Percentiles rank a stretch among this genome's conserved stretches.
phyloP scores from a whole-genome alignment of 2,888 invertebrate species.

The Drosophila paracracens region DNA sequence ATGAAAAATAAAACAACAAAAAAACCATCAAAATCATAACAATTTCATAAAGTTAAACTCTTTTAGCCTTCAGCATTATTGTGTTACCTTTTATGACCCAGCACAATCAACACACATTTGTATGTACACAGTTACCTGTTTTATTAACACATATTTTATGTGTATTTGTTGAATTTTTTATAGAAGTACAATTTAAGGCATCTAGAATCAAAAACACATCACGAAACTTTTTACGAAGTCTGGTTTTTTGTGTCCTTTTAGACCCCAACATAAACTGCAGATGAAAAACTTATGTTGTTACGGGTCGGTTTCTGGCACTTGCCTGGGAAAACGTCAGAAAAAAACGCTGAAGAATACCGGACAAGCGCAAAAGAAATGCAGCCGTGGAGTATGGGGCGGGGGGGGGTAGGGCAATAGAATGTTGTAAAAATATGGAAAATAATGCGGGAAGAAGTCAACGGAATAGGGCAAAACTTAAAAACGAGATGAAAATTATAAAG shows the following conservation, averaged over 20 bases:
- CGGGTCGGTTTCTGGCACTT: constrained; percentile 62
- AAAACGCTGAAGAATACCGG: constrained; percentile 22
- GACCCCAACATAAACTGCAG: constrained; percentile 53
- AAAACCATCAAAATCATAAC: not conserved
- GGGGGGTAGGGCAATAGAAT: constrained; percentile 7
- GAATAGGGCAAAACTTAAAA: constrained; percentile 59
- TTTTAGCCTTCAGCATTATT: constrained; percentile 1
- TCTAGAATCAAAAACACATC: constrained; percentile 20
- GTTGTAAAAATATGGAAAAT: constrained; percentile 67
- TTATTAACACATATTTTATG: constrained; percentile 37
- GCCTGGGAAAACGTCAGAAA: constrained; percentile 33
- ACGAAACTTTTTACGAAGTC: constrained; percentile 37
- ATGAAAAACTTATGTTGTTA: constrained; percentile 61
- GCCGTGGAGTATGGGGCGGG: not conserved
- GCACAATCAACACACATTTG: not conserved
- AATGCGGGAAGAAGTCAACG: constrained; percentile 48
- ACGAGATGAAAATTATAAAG: constrained; percentile 80
- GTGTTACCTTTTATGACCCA: constrained; percentile 1
- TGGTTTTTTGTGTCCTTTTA: constrained; percentile 10
- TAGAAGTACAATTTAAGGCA: constrained; percentile 11
- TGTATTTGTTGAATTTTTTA: constrained; percentile 13
- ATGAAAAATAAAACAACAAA: not conserved
- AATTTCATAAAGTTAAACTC: constrained; percentile 13
- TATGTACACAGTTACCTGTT: constrained; percentile 16
- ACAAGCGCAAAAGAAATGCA: constrained; percentile 39